Evolutionary conservation across 2,113 vertebrate genomes (phyloP), one percentile per base, ranked within the genome.

Genomic region (Penelope pileata): DNA sequence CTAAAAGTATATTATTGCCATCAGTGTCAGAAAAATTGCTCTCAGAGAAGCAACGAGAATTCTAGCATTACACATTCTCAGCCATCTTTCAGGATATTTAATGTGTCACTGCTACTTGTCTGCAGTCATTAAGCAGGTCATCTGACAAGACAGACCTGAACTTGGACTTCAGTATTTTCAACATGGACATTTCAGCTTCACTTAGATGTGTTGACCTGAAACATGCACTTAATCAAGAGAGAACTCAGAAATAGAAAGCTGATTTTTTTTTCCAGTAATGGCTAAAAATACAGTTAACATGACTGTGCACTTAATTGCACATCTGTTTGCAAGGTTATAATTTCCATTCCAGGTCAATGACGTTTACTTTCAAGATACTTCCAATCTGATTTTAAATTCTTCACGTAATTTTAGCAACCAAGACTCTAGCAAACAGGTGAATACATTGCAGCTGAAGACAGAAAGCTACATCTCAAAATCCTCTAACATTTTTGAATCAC

Each of bases 291-390:
- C 6, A 19, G 42, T 81, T 92, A 79, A 78, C 1, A 1, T 78
- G 64, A 58, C 34, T 77, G 42, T 77, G 76, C 47, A 83, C 91
- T 93, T 94, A 83, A 92, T 88, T 90, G 91, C 56, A 83, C 86
- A 86, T 94, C 79, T 91, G 76, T 90, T 94, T 86, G 73, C 76
- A 83, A 90, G 85, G 83, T 92, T 93, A 86, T 81, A 67, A 68
- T 90, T 96, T 92, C 68, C 68, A 88, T 93, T 96, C 40, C 68
- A 93, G 95, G 90, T 83, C 88, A 91, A 40, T 88, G 72, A 66
- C 45, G 77, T 86, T 92, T 88, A 74, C 64, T 93, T 86, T 81
- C 76, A 95, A 93, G 86, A 75, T 60, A 70, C 22, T 95, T 93
- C 26, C 59, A 74, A 27, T 54, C 9, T 93, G 64, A 92, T 90